These are phyloP conservation scores for Mola mola DNA, from an alignment of 2,113 vertebrate species.

Conservation along the genomic window DNA sequence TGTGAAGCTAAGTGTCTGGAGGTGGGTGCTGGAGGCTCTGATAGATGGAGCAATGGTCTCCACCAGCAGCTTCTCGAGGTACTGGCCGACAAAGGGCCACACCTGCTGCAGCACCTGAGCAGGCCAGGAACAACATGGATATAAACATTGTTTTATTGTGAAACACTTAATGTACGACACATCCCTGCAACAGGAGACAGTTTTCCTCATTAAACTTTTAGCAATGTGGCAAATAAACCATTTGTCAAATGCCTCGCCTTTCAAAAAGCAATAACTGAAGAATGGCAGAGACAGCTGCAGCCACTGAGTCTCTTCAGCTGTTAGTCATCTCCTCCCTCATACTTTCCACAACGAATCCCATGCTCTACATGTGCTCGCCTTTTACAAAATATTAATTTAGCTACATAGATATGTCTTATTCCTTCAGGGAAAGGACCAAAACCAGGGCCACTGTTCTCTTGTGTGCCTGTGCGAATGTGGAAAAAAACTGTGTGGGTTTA, in stretches of 20 bases:
- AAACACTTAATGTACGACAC: not conserved
- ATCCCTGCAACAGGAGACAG: not conserved
- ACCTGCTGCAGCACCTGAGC: conserved; percentile 88
- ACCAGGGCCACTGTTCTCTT: conserved; percentile 37
- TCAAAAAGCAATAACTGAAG: conserved; percentile 11
- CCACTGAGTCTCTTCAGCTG: conserved; percentile 39
- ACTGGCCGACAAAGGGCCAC: conserved; percentile 93
- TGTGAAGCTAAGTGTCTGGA: conserved; percentile 91
- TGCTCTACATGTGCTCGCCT: not conserved
- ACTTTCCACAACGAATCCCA: not conserved
- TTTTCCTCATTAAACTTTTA: not conserved
- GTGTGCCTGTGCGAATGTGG: conserved; percentile 21
- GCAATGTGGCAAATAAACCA: conserved; percentile 3
- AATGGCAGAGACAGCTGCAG: conserved; percentile 48
- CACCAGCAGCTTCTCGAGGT: conserved; percentile 87
- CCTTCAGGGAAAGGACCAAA: conserved; percentile 17
- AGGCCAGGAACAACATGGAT: not conserved
- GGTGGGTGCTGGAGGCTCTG: conserved; percentile 86
- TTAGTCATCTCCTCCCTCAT: conserved; percentile 3
- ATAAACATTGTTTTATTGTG: not conserved
- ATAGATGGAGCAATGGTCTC: conserved; percentile 86
- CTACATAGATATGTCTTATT: conserved; percentile 9
- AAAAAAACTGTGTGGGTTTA: conserved; percentile 44
- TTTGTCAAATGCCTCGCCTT: conserved; percentile 15
- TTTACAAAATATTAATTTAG: conserved; percentile 3